These are phyloP conservation scores for Darevskia mixta DNA, from an alignment of 2,797 vertebrate genomes.

Conservation along the genomic window DNA sequence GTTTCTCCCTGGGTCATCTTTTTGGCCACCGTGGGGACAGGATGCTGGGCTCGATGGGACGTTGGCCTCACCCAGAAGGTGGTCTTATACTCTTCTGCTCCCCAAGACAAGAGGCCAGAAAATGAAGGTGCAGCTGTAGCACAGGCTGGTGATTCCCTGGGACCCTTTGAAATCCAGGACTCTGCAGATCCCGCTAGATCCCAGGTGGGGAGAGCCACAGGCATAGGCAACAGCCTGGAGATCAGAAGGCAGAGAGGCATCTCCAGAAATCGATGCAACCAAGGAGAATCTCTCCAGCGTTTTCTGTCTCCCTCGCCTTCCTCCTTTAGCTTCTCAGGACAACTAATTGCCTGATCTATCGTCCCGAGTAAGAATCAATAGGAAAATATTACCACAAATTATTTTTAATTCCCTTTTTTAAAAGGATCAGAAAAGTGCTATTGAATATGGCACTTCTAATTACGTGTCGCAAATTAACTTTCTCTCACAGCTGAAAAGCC, in stretches of 20 bases:
- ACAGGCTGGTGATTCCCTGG: too few species aligned
- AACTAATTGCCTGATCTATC: conserved; percentile 58
- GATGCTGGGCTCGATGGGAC: too few species aligned
- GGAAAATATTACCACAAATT: conserved; percentile 56
- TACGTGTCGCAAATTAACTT: conserved; percentile 50
- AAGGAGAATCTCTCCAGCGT: background rate
- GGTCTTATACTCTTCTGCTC: too few species aligned
- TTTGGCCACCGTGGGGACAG: too few species aligned
- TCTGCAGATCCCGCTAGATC: background rate
- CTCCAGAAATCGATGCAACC: background rate
- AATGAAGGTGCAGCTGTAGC: too few species aligned
- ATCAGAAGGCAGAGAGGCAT: background rate
- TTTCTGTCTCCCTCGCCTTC: conserved; percentile 7
- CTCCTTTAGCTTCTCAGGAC: conserved; percentile 46
- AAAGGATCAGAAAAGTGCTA: conserved; percentile 46
- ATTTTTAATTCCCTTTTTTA: conserved; percentile 39
- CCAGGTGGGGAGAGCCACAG: background rate
- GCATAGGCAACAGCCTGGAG: background rate
- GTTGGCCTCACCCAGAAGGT: too few species aligned
- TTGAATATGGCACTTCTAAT: conserved; percentile 67
- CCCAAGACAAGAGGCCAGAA: background rate
- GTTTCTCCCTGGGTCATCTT: too few species aligned
- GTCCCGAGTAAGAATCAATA: conserved; percentile 64
- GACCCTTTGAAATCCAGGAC: background rate
- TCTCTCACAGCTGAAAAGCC: background rate